phyloP scores from a whole-genome alignment of 2,113 vertebrate species.

The Labeo catla region DNA sequence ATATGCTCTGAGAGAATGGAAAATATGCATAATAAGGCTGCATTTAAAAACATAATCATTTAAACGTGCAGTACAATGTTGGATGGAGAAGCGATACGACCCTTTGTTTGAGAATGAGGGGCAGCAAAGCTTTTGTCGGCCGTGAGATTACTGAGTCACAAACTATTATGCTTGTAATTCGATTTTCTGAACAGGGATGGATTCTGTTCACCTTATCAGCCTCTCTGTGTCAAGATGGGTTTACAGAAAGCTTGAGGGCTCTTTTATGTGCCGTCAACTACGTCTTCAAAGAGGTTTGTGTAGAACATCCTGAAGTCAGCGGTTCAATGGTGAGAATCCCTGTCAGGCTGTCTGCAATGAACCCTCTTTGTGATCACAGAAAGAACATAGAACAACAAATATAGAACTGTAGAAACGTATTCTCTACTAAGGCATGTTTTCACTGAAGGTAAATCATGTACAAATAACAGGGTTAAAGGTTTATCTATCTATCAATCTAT shows the following conservation, averaged over 20 bases:
- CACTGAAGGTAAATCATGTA: too few species aligned
- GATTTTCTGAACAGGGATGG: slow-evolving; percentile 37
- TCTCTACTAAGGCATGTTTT: too few species aligned
- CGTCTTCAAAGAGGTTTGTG: slow-evolving; percentile 33
- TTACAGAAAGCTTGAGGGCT: slow-evolving; percentile 17
- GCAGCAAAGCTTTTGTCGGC: not conserved
- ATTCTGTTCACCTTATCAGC: slow-evolving; percentile 35
- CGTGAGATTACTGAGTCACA: slow-evolving; percentile 1
- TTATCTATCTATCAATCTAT: too few species aligned
- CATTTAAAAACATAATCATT: not conserved
- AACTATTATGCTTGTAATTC: slow-evolving; percentile 31
- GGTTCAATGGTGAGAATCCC: not conserved
- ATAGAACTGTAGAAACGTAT: not conserved
- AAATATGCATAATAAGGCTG: not conserved
- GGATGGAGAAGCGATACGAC: not conserved
- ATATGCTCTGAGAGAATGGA: not conserved
- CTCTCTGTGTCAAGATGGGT: not conserved
- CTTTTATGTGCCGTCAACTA: slow-evolving; percentile 22
- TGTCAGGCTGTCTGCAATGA: slow-evolving; percentile 2
- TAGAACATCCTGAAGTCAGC: slow-evolving; percentile 23
- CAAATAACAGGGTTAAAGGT: too few species aligned
- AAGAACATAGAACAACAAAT: not conserved
- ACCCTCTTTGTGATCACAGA: not conserved
- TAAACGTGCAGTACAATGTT: not conserved
- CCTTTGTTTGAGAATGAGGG: not conserved